Evolutionary conservation across 1,140 invertebrate genomes (phyloP), one percentile per base, ranked within the genome.

Genomic region (Achroia grisella): DNA sequence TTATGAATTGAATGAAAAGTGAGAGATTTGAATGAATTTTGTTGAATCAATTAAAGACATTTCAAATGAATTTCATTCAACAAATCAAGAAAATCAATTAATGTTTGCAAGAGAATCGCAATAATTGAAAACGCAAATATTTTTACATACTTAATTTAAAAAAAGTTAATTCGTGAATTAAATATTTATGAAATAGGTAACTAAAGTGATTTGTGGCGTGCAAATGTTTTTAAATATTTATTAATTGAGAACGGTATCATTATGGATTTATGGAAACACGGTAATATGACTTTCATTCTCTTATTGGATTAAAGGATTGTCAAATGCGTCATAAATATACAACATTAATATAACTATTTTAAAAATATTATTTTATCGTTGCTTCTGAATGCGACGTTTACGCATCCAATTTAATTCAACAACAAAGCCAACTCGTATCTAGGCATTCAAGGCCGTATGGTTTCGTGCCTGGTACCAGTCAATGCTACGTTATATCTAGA

Each of bases 391-490:
- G 52, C 47, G 37, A 55, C 39, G 39, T 39, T 37, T 29, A 36
- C 33, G 30, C 14, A 40, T 42, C 62, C 65, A 62, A 59, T 62
- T 64, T 64, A n/a, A n/a, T n/a, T n/a, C n/a, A n/a, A n/a, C n/a
- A n/a, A n/a, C n/a, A n/a, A n/a, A n/a, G n/a, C n/a, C n/a, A n/a
- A n/a, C n/a, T n/a, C n/a, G n/a, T n/a, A n/a, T n/a, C n/a, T n/a
- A n/a, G n/a, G n/a, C n/a, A n/a, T n/a, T n/a, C 77, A 83, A 83
- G 79, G 77, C 70, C 79, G 79, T 71, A 44, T 62, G 58, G 36
- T 60, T 43, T 48, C 61, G 79, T 83, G 66, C 75, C 79, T 63
- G 77, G 75, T 60, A 80, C 77, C 39, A 53, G 44, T 42, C 44
- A 59, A 59, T 59, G 63, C 54, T 56, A 58, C 35, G 48, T 46